A percentile compares a stretch with the other conserved stretches of the same genome.
Conservation (phyloP, 2,888 invertebrate species). For the Protodeltote pygarga region DNA sequence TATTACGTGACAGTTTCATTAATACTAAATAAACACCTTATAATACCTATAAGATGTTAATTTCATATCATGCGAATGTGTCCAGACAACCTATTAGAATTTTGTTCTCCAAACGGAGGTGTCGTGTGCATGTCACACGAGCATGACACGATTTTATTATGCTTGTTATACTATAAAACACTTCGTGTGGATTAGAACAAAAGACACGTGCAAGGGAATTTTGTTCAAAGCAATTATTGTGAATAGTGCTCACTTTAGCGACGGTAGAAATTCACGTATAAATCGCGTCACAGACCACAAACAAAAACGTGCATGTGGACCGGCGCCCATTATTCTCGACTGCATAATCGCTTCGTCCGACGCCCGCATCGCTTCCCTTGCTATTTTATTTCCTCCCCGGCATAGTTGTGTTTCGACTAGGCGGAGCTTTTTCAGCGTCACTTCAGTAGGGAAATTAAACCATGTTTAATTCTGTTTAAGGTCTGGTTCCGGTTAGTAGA, state of each 20-base stretch:
- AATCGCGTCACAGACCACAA: slow-evolving; percentile 87
- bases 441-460: slow-evolving; percentile 82
- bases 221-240: slow-evolving; percentile 85
- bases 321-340: slow-evolving; percentile 86
- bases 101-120: background rate
- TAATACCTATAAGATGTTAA: too few species aligned
- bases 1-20: too few species aligned
- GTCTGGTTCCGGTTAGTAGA: slow-evolving; percentile 81
- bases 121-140: slow-evolving; percentile 3
- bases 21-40: too few species aligned
- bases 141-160: slow-evolving; percentile 27
- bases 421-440: slow-evolving; percentile 75
- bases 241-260: slow-evolving; percentile 85
- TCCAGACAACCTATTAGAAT: background rate
- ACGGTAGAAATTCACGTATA: slow-evolving; percentile 85
- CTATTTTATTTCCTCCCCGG: slow-evolving; percentile 86
- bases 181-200: slow-evolving; percentile 58
- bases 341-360: slow-evolving; percentile 87
- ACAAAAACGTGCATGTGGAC: slow-evolving; percentile 87
- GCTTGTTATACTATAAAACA: slow-evolving; percentile 25
- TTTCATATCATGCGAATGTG: background rate
- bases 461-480: slow-evolving; percentile 85
- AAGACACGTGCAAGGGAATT: slow-evolving; percentile 75
- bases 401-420: slow-evolving; percentile 83
- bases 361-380: slow-evolving; percentile 85